Evolutionary conservation across 2,888 invertebrate species (phyloP).

Genomic region (Brenthis hecate): DNA sequence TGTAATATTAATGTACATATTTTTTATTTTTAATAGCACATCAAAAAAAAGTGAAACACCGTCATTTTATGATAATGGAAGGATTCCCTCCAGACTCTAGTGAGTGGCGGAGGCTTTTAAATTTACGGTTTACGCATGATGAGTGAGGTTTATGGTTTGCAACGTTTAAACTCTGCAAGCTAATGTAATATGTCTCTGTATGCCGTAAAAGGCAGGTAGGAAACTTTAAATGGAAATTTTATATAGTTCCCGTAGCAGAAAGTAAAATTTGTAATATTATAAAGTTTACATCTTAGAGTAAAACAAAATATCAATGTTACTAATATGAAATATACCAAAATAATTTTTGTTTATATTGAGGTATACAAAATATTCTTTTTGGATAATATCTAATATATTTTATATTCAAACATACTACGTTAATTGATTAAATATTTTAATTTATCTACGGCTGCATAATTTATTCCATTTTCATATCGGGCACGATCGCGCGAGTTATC

Average conservation of each 20-base stretch:
- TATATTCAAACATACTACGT: constrained; percentile 12
- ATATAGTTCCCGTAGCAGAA: constrained; percentile 10
- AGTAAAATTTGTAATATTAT: constrained; percentile 3
- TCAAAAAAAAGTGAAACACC: constrained; percentile 79
- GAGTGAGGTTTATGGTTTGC: constrained; percentile 69
- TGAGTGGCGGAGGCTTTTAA: constrained; percentile 74
- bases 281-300: background rate
- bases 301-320: background rate
- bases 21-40: constrained; percentile 74
- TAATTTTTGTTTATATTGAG: background rate
- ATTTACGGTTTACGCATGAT: constrained; percentile 72
- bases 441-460: constrained; percentile 46
- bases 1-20: constrained; percentile 56
- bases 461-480: constrained; percentile 54
- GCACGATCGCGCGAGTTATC: constrained; percentile 42
- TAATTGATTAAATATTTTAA: constrained; percentile 36
- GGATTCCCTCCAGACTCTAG: constrained; percentile 59
- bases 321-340: background rate
- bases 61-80: constrained; percentile 80
- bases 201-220: constrained; percentile 27
- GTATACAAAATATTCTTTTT: background rate
- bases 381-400: constrained; percentile 11
- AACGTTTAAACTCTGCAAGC: constrained; percentile 45
- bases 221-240: constrained; percentile 23
- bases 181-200: constrained; percentile 36